Conservation (phyloP, 2,113 vertebrate species). For the mouse (Mus musculus) region GRCm39 chr9:9781501-9782000, state of each 20-base stretch:
- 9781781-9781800: constrained; percentile 97
- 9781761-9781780: constrained; percentile 99
- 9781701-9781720: constrained; percentile 93
- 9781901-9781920: constrained; percentile 65
- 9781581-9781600: background rate
- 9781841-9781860: constrained; percentile 75
- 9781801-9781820: constrained; percentile 83
- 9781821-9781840: constrained; percentile 83
- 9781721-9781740: constrained; percentile 96
- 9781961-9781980: constrained; percentile 76
- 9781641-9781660: constrained; percentile 71
- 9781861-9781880: constrained; percentile 71
- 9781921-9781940: constrained; percentile 72
- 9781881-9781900: constrained; percentile 58
- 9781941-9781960: constrained; percentile 73
- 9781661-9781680: constrained; percentile 91
- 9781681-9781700: constrained; percentile 96
- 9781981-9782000: constrained; percentile 69
- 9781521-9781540: constrained; percentile 73
- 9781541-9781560: constrained; percentile 62
- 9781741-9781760: constrained; percentile 96
- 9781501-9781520: constrained; percentile 51
- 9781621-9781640: constrained; percentile 70
- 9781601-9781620: constrained; percentile 64
- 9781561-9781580: constrained; percentile 49